Conservation (phyloP, 2,888 invertebrate species). For the Pseudococcus viburni region DNA sequence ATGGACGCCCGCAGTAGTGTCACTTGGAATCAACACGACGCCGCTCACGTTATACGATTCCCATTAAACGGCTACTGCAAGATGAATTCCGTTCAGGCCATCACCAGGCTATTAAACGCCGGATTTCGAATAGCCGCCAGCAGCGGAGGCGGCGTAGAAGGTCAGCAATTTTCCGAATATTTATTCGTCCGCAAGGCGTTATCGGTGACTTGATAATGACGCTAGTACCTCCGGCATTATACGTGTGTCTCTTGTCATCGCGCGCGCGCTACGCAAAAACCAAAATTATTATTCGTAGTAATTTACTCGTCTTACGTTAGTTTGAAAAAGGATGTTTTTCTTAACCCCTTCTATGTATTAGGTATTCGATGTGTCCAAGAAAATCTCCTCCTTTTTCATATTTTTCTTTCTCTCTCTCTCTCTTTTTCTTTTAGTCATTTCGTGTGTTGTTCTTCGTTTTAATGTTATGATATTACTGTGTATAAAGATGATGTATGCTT, state of each 20-base stretch:
- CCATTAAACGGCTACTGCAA: conserved; percentile 92
- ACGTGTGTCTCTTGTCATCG: conserved; percentile 26
- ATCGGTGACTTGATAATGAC: conserved; percentile 56
- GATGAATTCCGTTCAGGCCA: conserved; percentile 89
- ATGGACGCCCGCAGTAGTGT: conserved; percentile 85
- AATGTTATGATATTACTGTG: background rate
- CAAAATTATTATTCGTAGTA: background rate
- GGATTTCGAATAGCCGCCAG: conserved; percentile 86
- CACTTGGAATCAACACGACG: conserved; percentile 86
- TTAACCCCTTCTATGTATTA: background rate
- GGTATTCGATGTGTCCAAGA: background rate
- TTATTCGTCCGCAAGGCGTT: conserved; percentile 78
- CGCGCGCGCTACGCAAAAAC: background rate
- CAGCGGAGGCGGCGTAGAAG: conserved; percentile 89
- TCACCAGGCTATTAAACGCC: conserved; percentile 80
- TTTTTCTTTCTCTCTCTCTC: background rate
- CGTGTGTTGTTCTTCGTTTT: conserved; percentile 34
- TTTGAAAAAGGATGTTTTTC: background rate
- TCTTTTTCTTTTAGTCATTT: conserved; percentile 10
- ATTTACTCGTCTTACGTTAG: background rate
- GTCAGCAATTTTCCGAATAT: conserved; percentile 92
- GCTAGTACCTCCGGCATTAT: background rate
- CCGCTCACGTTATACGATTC: conserved; percentile 86
- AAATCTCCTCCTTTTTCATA: background rate
- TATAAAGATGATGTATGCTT: conserved; percentile 24